A percentile compares a stretch with the other conserved stretches of the same genome.
phyloP scores from a whole-genome alignment of 92 coral and sea anemone genomes.

The Blastomussa wellsi region DNA sequence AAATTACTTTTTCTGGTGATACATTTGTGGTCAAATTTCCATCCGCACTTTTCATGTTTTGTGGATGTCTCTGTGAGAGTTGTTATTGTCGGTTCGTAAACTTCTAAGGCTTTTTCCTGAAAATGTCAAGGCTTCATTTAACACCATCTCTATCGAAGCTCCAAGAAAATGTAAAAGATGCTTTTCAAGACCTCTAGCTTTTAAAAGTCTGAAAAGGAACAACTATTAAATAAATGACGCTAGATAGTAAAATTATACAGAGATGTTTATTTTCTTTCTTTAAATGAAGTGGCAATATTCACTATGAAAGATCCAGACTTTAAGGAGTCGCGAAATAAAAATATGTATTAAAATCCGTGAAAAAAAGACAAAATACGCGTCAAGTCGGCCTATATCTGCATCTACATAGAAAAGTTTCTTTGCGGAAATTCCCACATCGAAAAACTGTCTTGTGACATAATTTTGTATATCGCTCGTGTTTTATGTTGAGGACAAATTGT shows the following conservation, averaged over 20 bases:
- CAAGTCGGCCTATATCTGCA: neutral
- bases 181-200: neutral
- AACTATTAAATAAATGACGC: neutral
- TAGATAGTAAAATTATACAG: neutral
- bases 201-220: neutral
- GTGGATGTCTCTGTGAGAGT: no score
- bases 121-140: no score
- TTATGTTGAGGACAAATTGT: neutral
- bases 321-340: neutral
- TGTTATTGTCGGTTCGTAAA: no score
- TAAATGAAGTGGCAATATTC: neutral
- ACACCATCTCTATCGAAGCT: no score
- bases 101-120: no score
- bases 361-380: neutral
- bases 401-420: neutral
- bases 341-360: neutral
- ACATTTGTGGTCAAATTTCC: no score
- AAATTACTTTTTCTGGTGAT: no score
- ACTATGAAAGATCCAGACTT: neutral
- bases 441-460: neutral
- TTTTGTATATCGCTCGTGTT: neutral
- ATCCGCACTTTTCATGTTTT: no score
- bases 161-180: neutral
- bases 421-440: neutral
- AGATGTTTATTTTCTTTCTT: neutral